Evolutionary conservation across 2,888 invertebrate genomes (phyloP).

Genomic region (Heteromyza rotundicornis): DNA sequence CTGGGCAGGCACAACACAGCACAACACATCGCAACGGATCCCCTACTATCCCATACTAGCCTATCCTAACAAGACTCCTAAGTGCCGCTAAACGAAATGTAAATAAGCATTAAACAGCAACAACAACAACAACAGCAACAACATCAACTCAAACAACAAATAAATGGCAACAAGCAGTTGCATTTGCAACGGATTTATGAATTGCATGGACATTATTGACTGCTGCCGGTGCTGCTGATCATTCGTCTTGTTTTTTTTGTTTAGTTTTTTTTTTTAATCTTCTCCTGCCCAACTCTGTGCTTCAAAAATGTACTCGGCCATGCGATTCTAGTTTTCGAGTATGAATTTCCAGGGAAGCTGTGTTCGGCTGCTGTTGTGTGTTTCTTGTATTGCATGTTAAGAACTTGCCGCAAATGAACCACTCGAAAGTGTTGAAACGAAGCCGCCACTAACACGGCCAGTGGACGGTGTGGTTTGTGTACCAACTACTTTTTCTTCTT

Average conservation of each 20-base stretch:
- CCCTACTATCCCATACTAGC: too few species aligned
- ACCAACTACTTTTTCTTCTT: slow-evolving; percentile 18
- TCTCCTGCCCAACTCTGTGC: neutral
- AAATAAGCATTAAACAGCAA: slow-evolving; percentile 53
- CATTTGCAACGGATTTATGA: slow-evolving; percentile 56
- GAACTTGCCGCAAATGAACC: slow-evolving; percentile 11
- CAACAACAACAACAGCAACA: slow-evolving; percentile 31
- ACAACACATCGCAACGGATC: slow-evolving; percentile 11
- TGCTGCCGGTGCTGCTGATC: neutral
- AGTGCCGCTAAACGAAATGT: slow-evolving; percentile 56
- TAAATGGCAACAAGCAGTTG: slow-evolving; percentile 51
- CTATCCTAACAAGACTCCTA: slow-evolving; percentile 31
- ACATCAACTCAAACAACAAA: slow-evolving; percentile 32
- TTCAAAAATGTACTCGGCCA: slow-evolving; percentile 34
- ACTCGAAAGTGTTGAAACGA: slow-evolving; percentile 23
- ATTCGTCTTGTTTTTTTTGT: neutral
- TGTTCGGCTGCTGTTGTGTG: slow-evolving; percentile 21
- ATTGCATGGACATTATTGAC: slow-evolving; percentile 27
- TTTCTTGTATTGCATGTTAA: neutral
- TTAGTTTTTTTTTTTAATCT: neutral
- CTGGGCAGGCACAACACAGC: neutral
- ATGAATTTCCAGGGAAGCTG: slow-evolving; percentile 18
- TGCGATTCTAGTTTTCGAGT: slow-evolving; percentile 38
- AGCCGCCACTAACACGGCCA: too few species aligned
- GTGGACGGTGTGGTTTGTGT: too few species aligned